phyloP scores from a whole-genome alignment of 2,113 vertebrate species.

The Sapajus apella region DNA sequence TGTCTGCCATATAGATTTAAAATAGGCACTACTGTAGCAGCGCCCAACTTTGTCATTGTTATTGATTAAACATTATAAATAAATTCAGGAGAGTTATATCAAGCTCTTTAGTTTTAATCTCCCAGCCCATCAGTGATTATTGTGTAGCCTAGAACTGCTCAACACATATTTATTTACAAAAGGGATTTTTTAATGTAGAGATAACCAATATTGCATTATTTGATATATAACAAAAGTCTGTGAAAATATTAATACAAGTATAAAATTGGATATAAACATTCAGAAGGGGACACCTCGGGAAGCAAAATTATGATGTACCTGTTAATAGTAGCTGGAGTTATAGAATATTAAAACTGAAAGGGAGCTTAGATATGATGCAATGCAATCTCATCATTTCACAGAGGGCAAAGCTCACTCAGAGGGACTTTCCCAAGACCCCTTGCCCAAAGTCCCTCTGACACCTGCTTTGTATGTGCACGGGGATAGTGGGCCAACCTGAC shows the following conservation, averaged over 20 bases:
- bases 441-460: not conserved
- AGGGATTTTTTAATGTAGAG: not conserved
- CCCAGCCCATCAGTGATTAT: not conserved
- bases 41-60: not conserved
- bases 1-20: not conserved
- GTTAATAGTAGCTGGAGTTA: not conserved
- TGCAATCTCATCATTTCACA: not conserved
- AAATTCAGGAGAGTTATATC: not conserved
- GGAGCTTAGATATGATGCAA: not conserved
- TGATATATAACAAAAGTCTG: not conserved
- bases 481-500: fast-evolving
- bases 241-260: not conserved
- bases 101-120: not conserved
- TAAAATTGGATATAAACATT: not conserved
- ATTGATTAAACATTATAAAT: not conserved
- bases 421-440: too few species aligned
- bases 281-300: not conserved
- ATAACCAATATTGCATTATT: not conserved
- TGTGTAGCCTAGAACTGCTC: not conserved
- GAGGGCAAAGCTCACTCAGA: not conserved
- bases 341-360: not conserved
- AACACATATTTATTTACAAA: not conserved
- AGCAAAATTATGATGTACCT: not conserved
- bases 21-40: not conserved
- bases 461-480: not conserved